Conservation (phyloP, 1,140 invertebrate genomes). For the Lepidurus arcticus region DNA sequence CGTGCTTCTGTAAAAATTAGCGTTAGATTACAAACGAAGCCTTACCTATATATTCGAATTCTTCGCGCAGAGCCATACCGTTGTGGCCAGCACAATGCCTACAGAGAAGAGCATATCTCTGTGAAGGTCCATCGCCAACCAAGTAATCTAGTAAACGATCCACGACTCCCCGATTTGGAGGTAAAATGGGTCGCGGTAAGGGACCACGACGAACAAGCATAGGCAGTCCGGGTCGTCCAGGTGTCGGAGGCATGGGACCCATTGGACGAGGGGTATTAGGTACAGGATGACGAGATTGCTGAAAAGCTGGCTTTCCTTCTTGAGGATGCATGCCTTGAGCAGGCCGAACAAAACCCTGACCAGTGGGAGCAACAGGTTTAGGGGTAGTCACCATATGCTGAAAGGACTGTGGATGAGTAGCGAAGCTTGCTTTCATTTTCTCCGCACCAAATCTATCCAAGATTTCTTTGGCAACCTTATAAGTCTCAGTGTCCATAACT, state of each 20-base stretch:
- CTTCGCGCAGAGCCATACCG: slow-evolving; percentile 93
- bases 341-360: background rate
- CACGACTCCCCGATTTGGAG: slow-evolving; percentile 59
- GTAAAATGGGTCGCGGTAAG: slow-evolving; percentile 52
- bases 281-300: background rate
- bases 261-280: slow-evolving; percentile 9
- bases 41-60: slow-evolving; percentile 85
- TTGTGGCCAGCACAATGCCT: slow-evolving; percentile 84
- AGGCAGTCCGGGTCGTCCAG: background rate
- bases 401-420: background rate
- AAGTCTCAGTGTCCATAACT: slow-evolving; percentile 96
- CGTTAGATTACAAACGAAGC: slow-evolving; percentile 33
- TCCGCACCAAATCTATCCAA: slow-evolving; percentile 78
- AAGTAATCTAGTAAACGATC: slow-evolving; percentile 90
- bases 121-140: slow-evolving; percentile 88
- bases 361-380: background rate
- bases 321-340: background rate
- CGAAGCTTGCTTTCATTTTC: slow-evolving; percentile 44
- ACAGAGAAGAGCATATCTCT: slow-evolving; percentile 93
- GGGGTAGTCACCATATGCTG: background rate
- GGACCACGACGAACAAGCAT: slow-evolving; percentile 38
- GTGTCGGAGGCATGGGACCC: background rate
- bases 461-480: slow-evolving; percentile 90
- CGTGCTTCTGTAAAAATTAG: slow-evolving; percentile 24
- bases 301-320: background rate